Base-by-base conservation (phyloP, 2,113 vertebrate genomes). In the Ramphastos sulfuratus region DNA sequence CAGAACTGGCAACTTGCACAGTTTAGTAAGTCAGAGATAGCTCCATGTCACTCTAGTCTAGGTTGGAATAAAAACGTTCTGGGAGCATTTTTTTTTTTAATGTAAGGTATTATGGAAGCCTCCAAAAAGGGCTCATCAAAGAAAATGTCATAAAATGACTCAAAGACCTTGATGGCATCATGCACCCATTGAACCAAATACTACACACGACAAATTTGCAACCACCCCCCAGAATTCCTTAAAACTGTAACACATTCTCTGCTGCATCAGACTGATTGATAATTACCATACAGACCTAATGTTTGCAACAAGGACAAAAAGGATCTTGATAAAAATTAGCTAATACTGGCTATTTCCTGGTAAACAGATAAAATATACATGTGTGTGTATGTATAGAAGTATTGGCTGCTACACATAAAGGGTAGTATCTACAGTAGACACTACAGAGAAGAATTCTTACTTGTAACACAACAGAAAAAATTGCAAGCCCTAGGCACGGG, bases 381-480 rank as follows among this genome's bases (percentile, higher is more conserved):
- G 50, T 52, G 6, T 24, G 50, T 24, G 12, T 52, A 3, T 35
- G 2, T 76, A 28, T 61, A 76, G 52, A 71, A 56, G 2, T 71
- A 50, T 65, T 87, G 16, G 24, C 19, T 85, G n/a, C 33, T 59
- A 11, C 24, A 8, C 27, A 52, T 52, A 25, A 13, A 25, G 50
- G 23, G 50, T 52, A 52, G 23, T 52, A 12, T 13, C 50, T 52
- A 25, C 12, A 52, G 23, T 52, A 52, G 50, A 52, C 23, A 23
- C 50, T 42, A 2, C 0, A 58, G 28, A 83, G 13, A n/a, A 35
- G 52, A 66, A 0, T 1, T 8, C 7, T 52, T 33, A 28, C 9
- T 66, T 6, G 1, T 39, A 64, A 75, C 14, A 80, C 14, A 39
- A 31, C 13, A 11, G 18, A 9, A 85, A 65, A 70, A 27, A 4